Conservation (phyloP, 2,113 vertebrate species). For the Pygoscelis adeliae region DNA sequence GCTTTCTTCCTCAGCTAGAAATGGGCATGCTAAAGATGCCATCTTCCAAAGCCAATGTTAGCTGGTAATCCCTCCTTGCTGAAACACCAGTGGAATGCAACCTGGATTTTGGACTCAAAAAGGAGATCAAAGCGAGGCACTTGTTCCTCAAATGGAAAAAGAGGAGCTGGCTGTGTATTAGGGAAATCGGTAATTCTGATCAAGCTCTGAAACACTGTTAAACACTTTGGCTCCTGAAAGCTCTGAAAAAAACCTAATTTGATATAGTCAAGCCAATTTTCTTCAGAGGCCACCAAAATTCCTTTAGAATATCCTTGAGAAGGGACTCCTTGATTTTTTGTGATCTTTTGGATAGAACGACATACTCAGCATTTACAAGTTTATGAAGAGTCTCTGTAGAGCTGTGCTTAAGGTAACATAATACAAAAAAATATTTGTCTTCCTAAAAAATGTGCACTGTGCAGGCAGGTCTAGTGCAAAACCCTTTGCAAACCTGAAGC, state of each 20-base stretch:
- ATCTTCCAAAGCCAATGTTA: neutral
- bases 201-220: neutral
- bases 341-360: neutral
- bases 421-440: no score
- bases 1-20: neutral
- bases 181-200: neutral
- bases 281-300: neutral
- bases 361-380: neutral
- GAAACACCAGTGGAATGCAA: neutral
- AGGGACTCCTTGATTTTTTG: neutral
- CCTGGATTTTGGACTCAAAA: neutral
- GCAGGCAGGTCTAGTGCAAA: neutral
- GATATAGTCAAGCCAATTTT: neutral
- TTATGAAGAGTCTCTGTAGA: neutral
- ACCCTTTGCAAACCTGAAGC: neutral
- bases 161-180: neutral
- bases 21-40: fast-evolving
- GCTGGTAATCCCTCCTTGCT: neutral
- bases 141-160: fast-evolving
- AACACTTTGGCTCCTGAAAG: neutral
- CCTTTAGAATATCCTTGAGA: neutral
- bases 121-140: neutral
- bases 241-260: neutral
- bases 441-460: neutral
- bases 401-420: neutral